A percentile compares a stretch with the other conserved stretches of the same genome.
Conservation (phyloP, 2,797 vertebrate genomes). For the Danio albolineatus region DNA sequence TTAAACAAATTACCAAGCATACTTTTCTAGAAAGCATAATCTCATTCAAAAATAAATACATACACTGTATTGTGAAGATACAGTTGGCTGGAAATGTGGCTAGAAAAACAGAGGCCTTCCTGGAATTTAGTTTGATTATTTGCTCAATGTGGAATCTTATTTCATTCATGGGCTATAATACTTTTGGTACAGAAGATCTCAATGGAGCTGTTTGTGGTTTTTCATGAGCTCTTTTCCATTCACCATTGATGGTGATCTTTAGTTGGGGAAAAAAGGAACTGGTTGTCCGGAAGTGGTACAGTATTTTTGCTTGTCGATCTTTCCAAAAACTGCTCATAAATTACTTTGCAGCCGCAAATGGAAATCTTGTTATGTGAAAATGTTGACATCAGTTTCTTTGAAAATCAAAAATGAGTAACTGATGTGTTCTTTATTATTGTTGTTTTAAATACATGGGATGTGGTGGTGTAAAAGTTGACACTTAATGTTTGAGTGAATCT, state of each 20-base stretch:
- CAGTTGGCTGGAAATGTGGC: not conserved
- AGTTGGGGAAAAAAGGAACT: constrained; percentile 64
- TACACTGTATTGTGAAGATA: not conserved
- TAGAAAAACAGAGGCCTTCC: not conserved
- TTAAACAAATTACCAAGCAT: not conserved
- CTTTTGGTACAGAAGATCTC: constrained; percentile 13
- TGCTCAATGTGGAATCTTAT: constrained; percentile 10
- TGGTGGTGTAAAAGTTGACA: not conserved
- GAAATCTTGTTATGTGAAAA: constrained; percentile 55
- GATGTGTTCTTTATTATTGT: not conserved
- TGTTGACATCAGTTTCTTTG: constrained; percentile 29
- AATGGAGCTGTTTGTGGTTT: constrained; percentile 57
- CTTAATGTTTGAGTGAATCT: not conserved
- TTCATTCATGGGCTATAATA: constrained; percentile 32
- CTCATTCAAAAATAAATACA: not conserved
- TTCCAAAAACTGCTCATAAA: constrained; percentile 59
- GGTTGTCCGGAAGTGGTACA: constrained; percentile 62
- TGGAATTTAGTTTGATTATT: constrained; percentile 19
- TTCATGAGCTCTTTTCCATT: constrained; percentile 71
- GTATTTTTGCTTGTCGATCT: constrained; percentile 59
- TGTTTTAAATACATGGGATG: not conserved
- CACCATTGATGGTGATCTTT: constrained; percentile 57
- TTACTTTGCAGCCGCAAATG: constrained; percentile 60
- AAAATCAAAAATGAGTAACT: not conserved
- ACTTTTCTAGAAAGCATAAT: not conserved